phyloP scores from a whole-genome alignment of 1,140 invertebrate genomes.

The Bombus sylvicola region DNA sequence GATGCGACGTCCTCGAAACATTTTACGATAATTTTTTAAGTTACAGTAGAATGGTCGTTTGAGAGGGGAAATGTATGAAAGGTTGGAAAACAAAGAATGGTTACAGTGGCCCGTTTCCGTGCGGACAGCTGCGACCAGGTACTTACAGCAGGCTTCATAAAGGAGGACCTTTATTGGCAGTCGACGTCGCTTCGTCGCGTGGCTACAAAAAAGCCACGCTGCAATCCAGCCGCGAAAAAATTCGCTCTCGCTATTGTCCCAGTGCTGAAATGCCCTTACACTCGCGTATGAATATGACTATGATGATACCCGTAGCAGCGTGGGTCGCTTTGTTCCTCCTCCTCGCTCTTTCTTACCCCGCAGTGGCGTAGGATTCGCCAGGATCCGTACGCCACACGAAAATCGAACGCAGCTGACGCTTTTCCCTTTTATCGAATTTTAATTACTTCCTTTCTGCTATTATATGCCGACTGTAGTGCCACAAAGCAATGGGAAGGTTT shows the following conservation, averaged over 20 bases:
- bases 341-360: constrained; percentile 18
- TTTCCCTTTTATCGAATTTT: constrained; percentile 15
- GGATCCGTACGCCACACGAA: background rate
- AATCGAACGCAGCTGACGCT: background rate
- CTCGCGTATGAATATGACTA: constrained; percentile 70
- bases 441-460: background rate
- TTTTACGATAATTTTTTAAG: background rate
- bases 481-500: background rate
- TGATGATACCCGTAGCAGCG: constrained; percentile 70
- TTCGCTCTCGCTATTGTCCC: constrained; percentile 39
- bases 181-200: constrained; percentile 29
- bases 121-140: background rate
- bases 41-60: too few relatives aligned
- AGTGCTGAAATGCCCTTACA: constrained; percentile 42
- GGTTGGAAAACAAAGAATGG: background rate
- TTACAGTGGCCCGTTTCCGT: constrained; percentile 24
- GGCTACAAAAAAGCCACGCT: background rate
- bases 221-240: constrained; percentile 16
- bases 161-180: constrained; percentile 38
- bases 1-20: background rate
- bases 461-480: background rate
- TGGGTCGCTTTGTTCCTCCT: constrained; percentile 72
- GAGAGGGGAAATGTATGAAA: background rate
- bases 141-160: background rate
- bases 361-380: constrained; percentile 23